Base-by-base conservation (phyloP, 2,888 invertebrate genomes). In the Philereme transversata region DNA sequence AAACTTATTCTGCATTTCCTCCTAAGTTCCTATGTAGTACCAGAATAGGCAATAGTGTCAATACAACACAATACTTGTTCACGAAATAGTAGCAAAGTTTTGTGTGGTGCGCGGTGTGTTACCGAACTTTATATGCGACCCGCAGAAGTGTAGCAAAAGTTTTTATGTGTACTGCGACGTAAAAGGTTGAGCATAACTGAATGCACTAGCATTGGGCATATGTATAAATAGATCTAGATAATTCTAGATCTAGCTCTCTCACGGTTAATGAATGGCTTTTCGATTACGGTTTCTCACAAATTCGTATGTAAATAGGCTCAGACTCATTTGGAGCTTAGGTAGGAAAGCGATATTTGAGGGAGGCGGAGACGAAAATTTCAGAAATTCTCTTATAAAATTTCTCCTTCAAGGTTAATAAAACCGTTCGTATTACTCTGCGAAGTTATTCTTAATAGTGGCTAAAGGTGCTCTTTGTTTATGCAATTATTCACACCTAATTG, bases 181-280 rank as follows among this genome's bases (percentile, higher is more conserved):
- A 41, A 60, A 60, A 60, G 46, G 60, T 60, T 60, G 55, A 55
- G 36, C 10, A 51, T 10, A 0, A 4, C 53, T 57, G 57, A 5
- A 7, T 47, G 47, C 44, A 34, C 49, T 51, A 51, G 57, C 55
- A 64, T 63, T 62, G 60, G 54, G 63, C 60, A 62, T 51, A 51
- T 44, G 10, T 66, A 70, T 66, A 61, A 66, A 67, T 69, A 67
- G 60, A 65, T 58, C 60, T 53, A 57, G 54, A 67, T 66, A 58
- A 55, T 62, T 58, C 62, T 62, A 65, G 59, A 59, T 62, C 3
- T 22, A 22, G 40, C 52, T 43, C 49, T 49, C 44, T 47, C 54
- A 45, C 34, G 51, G 43, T 8, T 62, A 61, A 67, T 61, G 54
- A 36, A 65, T 64, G n/a, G 64, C 47, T 56, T 70, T 53, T 58